These are phyloP conservation scores for Corapipo altera DNA, from an alignment of 2,113 vertebrate genomes.

Conservation along the genomic window DNA sequence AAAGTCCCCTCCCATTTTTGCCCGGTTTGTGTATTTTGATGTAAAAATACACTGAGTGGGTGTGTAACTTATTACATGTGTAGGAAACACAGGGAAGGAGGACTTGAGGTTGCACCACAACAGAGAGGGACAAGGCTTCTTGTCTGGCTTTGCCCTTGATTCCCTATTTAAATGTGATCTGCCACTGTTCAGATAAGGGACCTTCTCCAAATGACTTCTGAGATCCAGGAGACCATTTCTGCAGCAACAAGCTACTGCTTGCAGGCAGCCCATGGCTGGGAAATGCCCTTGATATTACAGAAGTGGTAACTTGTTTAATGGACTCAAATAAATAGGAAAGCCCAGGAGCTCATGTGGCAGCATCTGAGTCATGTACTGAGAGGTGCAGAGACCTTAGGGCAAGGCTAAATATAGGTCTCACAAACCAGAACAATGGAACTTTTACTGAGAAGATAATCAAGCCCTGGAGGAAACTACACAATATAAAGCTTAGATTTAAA, in stretches of 20 bases:
- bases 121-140: neutral
- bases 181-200: neutral
- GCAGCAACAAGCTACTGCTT: neutral
- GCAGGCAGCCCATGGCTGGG: neutral
- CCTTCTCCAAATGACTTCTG: neutral
- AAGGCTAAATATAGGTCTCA: constrained; percentile 11
- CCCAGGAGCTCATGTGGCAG: neutral
- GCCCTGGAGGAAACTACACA: neutral
- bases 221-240: neutral
- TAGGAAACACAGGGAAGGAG: neutral
- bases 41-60: neutral
- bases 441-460: constrained; percentile 33
- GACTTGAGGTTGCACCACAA: neutral
- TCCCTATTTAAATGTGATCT: neutral
- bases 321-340: neutral
- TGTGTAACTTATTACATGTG: neutral
- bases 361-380: neutral
- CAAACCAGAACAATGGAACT: constrained; percentile 16
- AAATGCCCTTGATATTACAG: neutral
- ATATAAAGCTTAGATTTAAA: constrained; percentile 41
- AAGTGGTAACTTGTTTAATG: neutral
- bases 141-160: neutral
- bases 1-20: neutral
- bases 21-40: neutral
- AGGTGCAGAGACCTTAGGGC: neutral